Base-by-base conservation (phyloP, 2,113 vertebrate genomes). In the Perca schrenkii region DNA sequence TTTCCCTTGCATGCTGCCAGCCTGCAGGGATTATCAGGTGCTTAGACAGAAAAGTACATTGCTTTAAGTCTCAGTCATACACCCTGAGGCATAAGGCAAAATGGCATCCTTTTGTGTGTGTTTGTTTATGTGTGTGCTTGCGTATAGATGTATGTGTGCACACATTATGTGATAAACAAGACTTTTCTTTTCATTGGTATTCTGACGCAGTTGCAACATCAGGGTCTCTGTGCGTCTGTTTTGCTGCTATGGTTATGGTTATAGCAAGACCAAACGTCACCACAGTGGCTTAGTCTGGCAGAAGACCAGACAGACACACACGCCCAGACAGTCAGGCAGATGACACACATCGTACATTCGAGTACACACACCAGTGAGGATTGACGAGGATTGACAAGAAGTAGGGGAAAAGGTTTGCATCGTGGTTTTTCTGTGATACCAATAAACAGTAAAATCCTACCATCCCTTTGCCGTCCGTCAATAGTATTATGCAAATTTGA, bases 41-140 rank as follows among this genome's bases (percentile, higher is more conserved):
- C 78, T 84, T 83, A 80, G 81, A 76, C 64, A 58, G 74, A 80
- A 87, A 87, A 86, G 56, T 89, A 85, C 83, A 90, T 86, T 85
- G 85, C 89, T 87, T 88, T 79, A 86, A 89, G 77, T 77, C 84
- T 87, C 77, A 84, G 75, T 77, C 70, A 58, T 71, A 50, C 70
- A 78, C 71, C 86, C 75, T 57, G 62, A 86, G 75, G 87, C 82
- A 60, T 52, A 28, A 58, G 62, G 22, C 58, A 77, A 52, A 72
- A 70, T 74, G 66, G 68, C 80, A 67, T 76, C 56, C 47, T 77
- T 74, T 43, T 16, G n/a, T 70, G n/a, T 25, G 68, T 43, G 52
- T 68, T 6, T 76, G 46, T 52, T 19, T 58, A 19, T 74, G 25
- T 68, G 34, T 22, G 19, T 53, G 43, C 12, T 15, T 56, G n/a